Conservation (phyloP, 2,797 vertebrate genomes). For the Centropyge bicolor region DNA sequence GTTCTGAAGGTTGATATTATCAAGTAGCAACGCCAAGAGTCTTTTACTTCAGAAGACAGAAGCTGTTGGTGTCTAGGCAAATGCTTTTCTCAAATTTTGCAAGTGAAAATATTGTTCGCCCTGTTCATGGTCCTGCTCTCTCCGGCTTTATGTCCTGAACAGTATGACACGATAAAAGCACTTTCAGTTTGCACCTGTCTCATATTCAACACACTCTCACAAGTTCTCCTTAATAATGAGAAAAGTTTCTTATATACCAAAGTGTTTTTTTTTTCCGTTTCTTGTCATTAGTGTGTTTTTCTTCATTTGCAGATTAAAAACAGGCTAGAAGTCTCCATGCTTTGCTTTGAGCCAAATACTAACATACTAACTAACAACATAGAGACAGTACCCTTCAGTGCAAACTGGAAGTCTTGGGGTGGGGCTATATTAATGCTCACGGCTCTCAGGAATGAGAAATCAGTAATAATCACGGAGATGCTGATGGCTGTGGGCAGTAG, state of each 20-base stretch:
- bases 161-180: neutral
- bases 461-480: neutral
- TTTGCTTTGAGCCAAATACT: too few species aligned
- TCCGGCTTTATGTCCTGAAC: conserved; percentile 6
- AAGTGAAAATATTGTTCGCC: conserved; percentile 7
- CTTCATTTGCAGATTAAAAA: neutral
- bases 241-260: neutral
- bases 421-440: neutral
- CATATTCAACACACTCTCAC: neutral
- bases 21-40: neutral
- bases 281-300: neutral
- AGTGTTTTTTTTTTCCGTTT: neutral
- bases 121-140: neutral
- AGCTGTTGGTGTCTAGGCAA: neutral
- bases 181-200: neutral
- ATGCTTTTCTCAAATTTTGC: neutral
- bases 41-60: conserved; percentile 5
- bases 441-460: neutral
- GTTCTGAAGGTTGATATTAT: neutral
- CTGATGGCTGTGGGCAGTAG: neutral
- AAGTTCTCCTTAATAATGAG: neutral
- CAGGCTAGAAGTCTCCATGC: neutral
- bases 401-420: neutral
- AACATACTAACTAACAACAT: too few species aligned
- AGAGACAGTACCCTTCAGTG: neutral